Conservation (phyloP, 2,888 invertebrate species). For the Brenthis daphne region DNA sequence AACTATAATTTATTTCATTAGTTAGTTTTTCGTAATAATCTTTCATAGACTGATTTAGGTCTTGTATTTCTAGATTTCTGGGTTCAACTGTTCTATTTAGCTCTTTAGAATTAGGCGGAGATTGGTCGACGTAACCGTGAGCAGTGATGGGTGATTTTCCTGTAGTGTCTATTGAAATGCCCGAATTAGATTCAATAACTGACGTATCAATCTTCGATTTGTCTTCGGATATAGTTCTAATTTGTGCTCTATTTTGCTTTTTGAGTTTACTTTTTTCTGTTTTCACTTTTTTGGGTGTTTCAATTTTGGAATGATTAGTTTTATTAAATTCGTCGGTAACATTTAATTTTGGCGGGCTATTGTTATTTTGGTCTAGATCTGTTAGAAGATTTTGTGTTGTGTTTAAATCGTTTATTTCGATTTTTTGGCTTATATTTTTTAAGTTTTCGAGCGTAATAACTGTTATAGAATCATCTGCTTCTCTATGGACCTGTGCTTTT, state of each 20-base stretch:
- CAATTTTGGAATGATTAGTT: constrained; percentile 24
- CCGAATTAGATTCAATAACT: constrained; percentile 33
- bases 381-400: constrained; percentile 58
- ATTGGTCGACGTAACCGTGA: constrained; percentile 58
- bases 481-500: constrained; percentile 41
- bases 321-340: constrained; percentile 43
- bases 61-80: constrained; percentile 54
- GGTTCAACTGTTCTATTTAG: constrained; percentile 48
- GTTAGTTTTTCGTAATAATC: constrained; percentile 56
- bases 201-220: background rate
- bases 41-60: constrained; percentile 50
- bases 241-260: constrained; percentile 8
- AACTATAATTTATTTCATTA: constrained; percentile 41
- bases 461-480: constrained; percentile 50
- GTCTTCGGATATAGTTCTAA: background rate
- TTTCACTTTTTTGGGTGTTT: background rate
- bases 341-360: constrained; percentile 44
- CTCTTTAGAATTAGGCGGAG: constrained; percentile 51
- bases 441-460: constrained; percentile 54
- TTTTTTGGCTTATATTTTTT: constrained; percentile 52
- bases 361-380: constrained; percentile 49
- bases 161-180: constrained; percentile 56
- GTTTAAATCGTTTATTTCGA: constrained; percentile 49
- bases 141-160: constrained; percentile 59
- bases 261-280: constrained; percentile 24